Evolutionary conservation across 2,888 invertebrate genomes (phyloP).

Genomic region (Scaptomyza tumidula): DNA sequence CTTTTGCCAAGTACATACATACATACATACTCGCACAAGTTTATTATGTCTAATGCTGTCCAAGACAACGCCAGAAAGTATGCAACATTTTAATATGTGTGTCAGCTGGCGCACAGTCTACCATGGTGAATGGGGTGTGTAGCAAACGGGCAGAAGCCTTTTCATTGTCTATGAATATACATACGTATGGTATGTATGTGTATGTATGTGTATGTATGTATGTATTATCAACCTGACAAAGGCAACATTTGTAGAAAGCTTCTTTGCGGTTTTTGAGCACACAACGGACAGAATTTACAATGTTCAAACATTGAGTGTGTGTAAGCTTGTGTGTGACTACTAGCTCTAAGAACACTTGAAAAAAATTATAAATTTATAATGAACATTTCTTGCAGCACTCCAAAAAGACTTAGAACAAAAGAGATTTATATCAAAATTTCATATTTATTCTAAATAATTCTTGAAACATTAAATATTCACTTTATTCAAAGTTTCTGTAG

Average conservation of each 20-base stretch:
- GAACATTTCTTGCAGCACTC: not conserved
- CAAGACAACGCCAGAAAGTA: constrained; percentile 50
- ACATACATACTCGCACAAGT: constrained; percentile 58
- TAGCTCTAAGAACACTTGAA: not conserved
- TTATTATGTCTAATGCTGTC: constrained; percentile 65
- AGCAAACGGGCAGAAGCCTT: not conserved
- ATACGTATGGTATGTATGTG: too few species aligned
- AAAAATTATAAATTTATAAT: not conserved
- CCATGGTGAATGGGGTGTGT: too few species aligned
- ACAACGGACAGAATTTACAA: constrained; percentile 51
- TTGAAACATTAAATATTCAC: too few species aligned
- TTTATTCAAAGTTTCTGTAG: too few species aligned
- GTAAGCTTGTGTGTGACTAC: not conserved
- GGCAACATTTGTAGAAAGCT: constrained; percentile 55
- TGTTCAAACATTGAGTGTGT: constrained; percentile 19
- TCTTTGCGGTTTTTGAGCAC: constrained; percentile 62
- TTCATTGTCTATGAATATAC: constrained; percentile 48
- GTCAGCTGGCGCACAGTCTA: constrained; percentile 60
- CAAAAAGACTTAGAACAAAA: too few species aligned
- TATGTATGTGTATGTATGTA: too few species aligned
- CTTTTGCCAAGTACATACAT: constrained; percentile 28
- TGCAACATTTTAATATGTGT: constrained; percentile 80
- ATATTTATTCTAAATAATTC: too few species aligned
- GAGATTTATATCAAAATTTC: too few species aligned
- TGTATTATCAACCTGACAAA: constrained; percentile 62